Conservation (phyloP, 2,888 invertebrate genomes). For the Oeneis ivallda region DNA sequence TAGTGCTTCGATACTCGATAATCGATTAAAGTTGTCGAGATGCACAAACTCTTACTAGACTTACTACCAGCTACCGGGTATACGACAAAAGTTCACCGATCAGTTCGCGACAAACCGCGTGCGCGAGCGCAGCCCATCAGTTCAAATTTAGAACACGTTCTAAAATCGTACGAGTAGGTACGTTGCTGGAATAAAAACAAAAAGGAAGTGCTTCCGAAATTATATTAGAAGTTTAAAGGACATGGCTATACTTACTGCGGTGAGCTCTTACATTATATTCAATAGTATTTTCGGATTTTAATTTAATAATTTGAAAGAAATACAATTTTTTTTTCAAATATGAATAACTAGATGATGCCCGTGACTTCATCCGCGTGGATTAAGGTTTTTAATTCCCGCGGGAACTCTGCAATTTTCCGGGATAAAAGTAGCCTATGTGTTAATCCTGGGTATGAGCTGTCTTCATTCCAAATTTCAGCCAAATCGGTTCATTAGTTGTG, state of each 20-base stretch:
- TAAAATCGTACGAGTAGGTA: constrained; percentile 35
- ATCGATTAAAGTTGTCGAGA: too few species aligned
- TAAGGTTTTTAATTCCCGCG: too few species aligned
- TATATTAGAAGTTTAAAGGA: constrained; percentile 64
- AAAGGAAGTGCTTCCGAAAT: constrained; percentile 67
- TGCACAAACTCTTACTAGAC: too few species aligned
- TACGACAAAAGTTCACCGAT: constrained; percentile 57
- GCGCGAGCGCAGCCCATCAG: constrained; percentile 54
- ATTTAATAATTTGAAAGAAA: not conserved
- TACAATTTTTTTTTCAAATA: not conserved
- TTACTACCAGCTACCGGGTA: constrained; percentile 34
- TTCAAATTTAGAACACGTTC: constrained; percentile 49
- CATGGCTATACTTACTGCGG: constrained; percentile 62
- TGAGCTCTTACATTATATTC: constrained; percentile 48
- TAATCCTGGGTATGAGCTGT: too few species aligned
- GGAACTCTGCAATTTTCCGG: too few species aligned
- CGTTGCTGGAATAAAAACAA: constrained; percentile 47
- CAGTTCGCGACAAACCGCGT: constrained; percentile 64
- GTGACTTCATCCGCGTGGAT: too few species aligned
- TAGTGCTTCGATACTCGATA: too few species aligned
- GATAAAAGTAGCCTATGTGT: too few species aligned
- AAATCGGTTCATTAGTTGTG: too few species aligned
- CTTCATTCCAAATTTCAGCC: too few species aligned
- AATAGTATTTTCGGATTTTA: not conserved
- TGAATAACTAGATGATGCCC: too few species aligned